phyloP scores from a whole-genome alignment of 92 coral and sea anemone species.

The Epizoanthus stellaris region DNA sequence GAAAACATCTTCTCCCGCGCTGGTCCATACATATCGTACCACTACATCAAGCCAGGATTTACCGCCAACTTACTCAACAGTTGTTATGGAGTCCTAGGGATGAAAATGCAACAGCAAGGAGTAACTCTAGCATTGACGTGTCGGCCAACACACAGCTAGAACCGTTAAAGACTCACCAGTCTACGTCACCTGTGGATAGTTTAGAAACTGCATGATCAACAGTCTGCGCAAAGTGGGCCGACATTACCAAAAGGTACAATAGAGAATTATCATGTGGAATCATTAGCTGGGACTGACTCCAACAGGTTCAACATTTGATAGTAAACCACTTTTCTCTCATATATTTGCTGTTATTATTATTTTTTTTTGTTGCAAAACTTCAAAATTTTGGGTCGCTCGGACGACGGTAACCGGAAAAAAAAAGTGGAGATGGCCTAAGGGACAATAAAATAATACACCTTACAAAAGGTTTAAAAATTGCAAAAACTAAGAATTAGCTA shows the following conservation, averaged over 20 bases:
- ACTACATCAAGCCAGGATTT: conserved; percentile 45
- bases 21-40: not conserved
- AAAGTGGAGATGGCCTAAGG: too few relatives aligned
- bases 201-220: not conserved
- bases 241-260: not conserved
- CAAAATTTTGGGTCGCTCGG: too few relatives aligned
- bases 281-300: conserved; percentile 16
- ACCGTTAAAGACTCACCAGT: conserved; percentile 18
- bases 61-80: conserved; percentile 86
- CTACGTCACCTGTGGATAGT: conserved; percentile 28
- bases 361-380: too few relatives aligned
- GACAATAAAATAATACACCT: too few relatives aligned
- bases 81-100: conserved; percentile 51
- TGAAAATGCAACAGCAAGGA: conserved; percentile 15
- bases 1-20: not conserved
- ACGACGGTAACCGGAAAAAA: too few relatives aligned
- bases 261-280: not conserved
- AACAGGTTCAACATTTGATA: too few relatives aligned
- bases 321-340: too few relatives aligned
- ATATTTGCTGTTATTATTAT: too few relatives aligned
- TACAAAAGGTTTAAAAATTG: too few relatives aligned
- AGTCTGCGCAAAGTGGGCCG: not conserved
- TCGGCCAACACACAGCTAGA: not conserved
- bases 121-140: not conserved
- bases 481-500: too few relatives aligned